Evolutionary conservation across 2,797 vertebrate genomes (phyloP), one percentile per base, ranked within the genome.

Genomic region (Vireo griseus): DNA sequence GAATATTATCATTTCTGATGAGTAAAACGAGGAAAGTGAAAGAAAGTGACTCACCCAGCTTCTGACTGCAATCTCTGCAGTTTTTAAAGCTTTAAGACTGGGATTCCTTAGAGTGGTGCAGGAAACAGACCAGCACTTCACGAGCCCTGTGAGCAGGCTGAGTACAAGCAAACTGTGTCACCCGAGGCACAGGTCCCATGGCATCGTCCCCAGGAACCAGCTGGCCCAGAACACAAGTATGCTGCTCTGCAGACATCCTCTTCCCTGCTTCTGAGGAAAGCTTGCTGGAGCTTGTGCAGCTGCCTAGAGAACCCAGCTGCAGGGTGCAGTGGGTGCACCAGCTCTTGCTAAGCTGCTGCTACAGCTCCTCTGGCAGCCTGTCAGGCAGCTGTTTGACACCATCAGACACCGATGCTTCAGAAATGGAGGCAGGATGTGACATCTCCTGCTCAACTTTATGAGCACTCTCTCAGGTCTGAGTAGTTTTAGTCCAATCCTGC

Each of bases 251-350:
- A 47, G 26, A 28, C 8, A 1, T 1, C 7, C 19, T n/a, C 28
- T 33, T 35, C 31, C n/a, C 50, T 52, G 35, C n/a, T 42, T 11
- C 52, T 15, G 29, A 67, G 58, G 42, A 42, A 29, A 77, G 12
- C 17, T 63, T 63, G 21, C 14, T 0, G 1, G 20, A 48, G 25
- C 11, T 33, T 11, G 11, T 11, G 33, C 15, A 85, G 16, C 35
- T 82, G 65, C 47, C 57, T 25, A 8, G 29, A 82, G 51, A 51
- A 10, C 11, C 15, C 39, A 44, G 40, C 37, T 50, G 22, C 45
- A 20, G 20, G 21, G 15, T 24, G 35, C 5, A 5, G 16, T 0
- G 0, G 12, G 12, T 21, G 14, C 29, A 66, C 3, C 16, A 14
- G 54, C 39, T 39, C 35, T 57, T 67, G 54, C 48, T 74, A 26